Evolutionary conservation across 2,113 vertebrate species (phyloP), one percentile per base, ranked within the genome.

Genomic region (Polypterus senegalus): DNA sequence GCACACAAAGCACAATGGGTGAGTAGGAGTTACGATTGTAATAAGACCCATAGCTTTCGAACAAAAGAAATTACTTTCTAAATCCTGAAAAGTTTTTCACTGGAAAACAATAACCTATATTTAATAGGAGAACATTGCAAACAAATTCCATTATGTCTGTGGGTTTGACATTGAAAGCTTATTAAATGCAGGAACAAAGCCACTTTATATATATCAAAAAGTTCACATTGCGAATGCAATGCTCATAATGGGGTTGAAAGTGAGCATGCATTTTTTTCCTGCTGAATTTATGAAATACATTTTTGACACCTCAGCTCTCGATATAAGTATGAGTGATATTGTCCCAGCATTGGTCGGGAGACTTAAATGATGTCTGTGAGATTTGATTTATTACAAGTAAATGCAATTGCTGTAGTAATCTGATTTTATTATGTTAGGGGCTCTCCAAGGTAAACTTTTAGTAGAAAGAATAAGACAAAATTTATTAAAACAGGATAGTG

Each of bases 371-470:
- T 88, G 84, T 85, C 88, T 93, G 87, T 82, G 86, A 91, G 89
- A 94, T 93, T 90, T 91, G 91, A 91, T 94, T 91, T 91, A 93
- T 91, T 90, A 87, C 88, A 92, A 90, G 88, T 93, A 92, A 93
- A 92, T 92, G 89, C 88, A 89, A 93, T 92, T 91, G 88, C 87
- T 81, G 88, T 90, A 81, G 88, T 94, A 93, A 95, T 93, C 91
- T 93, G 89, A 91, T 92, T 93, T 92, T 95, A 93, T 94, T 92
- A 94, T 94, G 88, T 90, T 89, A 61, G 84, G 89, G 89, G 88
- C 86, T 91, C 91, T 91, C 91, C 66, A 83, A 88, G 91, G 92
- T 91, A 91, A 92, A 90, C 85, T 89, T 88, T 88, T 87, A 87
- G 86, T 76, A 79, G 88, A 81, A 81, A 73, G 78, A 85, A 88